Conservation (phyloP, 1,140 invertebrate genomes). For the Lasioglossum albipes region DNA sequence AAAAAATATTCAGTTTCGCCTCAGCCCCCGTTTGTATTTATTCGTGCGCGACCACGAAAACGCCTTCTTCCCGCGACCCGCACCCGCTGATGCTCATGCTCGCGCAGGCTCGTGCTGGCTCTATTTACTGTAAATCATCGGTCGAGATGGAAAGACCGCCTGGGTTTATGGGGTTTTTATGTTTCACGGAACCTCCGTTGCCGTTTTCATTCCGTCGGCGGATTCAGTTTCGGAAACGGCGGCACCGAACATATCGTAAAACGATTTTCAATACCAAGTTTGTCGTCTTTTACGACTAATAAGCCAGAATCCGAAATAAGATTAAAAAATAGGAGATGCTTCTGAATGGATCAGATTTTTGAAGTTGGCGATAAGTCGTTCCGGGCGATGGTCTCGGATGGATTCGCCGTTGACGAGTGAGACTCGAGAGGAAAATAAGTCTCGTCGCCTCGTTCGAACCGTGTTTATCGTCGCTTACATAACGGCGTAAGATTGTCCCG, state of each 20-base stretch:
- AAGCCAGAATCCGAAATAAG: too few relatives aligned
- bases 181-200: too few relatives aligned
- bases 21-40: neutral
- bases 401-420: neutral
- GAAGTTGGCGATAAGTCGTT: constrained; percentile 7
- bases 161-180: neutral
- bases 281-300: too few relatives aligned
- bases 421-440: constrained; percentile 6
- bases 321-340: too few relatives aligned
- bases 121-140: constrained; percentile 26
- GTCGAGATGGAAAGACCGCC: neutral
- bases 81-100: neutral
- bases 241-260: too few relatives aligned
- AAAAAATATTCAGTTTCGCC: constrained; percentile 34
- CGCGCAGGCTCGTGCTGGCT: constrained; percentile 15
- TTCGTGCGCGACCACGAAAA: neutral
- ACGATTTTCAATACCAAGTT: too few relatives aligned
- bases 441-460: constrained; percentile 19
- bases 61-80: neutral
- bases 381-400: neutral
- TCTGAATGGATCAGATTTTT: too few relatives aligned
- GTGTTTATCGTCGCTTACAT: constrained; percentile 59
- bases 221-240: too few relatives aligned
- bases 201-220: too few relatives aligned
- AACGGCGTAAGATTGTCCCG: constrained; percentile 50